These are phyloP conservation scores for Sinocyclocheilus anophthalmus DNA, from an alignment of 2,113 vertebrate genomes.

Conservation along the genomic window DNA sequence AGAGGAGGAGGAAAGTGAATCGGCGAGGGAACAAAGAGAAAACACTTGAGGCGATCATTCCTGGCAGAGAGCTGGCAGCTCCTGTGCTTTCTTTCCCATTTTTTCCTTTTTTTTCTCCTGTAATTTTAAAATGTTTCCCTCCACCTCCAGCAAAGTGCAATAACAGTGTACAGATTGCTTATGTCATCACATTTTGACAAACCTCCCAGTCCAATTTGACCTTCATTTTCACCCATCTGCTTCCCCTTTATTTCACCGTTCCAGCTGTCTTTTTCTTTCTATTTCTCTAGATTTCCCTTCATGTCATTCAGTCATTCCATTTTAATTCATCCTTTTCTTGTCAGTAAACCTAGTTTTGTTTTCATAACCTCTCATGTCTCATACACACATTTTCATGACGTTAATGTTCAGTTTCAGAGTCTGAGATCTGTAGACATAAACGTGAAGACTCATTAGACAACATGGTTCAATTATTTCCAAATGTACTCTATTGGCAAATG, in stretches of 20 bases:
- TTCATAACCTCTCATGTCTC: slow-evolving; percentile 3
- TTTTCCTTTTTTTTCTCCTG: slow-evolving; percentile 64
- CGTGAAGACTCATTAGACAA: not conserved
- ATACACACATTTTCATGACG: not conserved
- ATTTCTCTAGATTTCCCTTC: slow-evolving; percentile 70
- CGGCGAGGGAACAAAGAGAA: slow-evolving; percentile 65
- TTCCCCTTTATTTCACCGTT: slow-evolving; percentile 78
- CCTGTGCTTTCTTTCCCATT: slow-evolving; percentile 73
- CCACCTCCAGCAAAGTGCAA: slow-evolving; percentile 94
- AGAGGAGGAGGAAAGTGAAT: slow-evolving; percentile 62
- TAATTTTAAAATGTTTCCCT: slow-evolving; percentile 99
- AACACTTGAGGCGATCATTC: slow-evolving; percentile 94
- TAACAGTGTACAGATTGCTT: slow-evolving; percentile 97
- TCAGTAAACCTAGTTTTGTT: slow-evolving; percentile 10
- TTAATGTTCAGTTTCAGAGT: not conserved
- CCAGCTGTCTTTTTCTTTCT: slow-evolving; percentile 67
- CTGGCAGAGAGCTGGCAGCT: slow-evolving; percentile 87
- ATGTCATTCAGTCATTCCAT: slow-evolving; percentile 48
- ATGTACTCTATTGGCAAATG: not conserved
- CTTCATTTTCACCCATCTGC: slow-evolving; percentile 96
- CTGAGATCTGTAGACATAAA: not conserved
- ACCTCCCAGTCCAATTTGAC: slow-evolving; percentile 97
- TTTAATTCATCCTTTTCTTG: slow-evolving; percentile 29
- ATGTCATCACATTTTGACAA: slow-evolving; percentile 99
- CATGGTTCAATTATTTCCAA: not conserved